Evolutionary conservation across 2,113 vertebrate genomes (phyloP).

Genomic region (Falco punctatus): DNA sequence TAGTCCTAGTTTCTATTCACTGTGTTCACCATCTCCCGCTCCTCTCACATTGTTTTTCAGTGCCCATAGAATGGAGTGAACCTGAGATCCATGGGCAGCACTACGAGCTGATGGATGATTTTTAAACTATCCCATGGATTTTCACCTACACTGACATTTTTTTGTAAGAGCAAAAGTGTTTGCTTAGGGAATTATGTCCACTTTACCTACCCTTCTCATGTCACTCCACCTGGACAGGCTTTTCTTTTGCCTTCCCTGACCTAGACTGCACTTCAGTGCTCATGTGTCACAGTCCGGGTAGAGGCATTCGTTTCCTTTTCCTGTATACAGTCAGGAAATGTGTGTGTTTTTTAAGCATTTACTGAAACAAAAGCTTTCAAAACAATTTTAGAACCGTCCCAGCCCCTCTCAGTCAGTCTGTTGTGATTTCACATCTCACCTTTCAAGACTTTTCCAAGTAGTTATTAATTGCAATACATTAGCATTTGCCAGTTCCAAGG

Average conservation of each 20-base stretch:
- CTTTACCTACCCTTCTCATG: background rate
- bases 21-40: background rate
- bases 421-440: background rate
- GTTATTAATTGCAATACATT: background rate
- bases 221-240: background rate
- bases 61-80: background rate
- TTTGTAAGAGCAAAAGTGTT: background rate
- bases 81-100: background rate
- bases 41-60: background rate
- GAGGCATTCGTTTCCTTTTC: background rate
- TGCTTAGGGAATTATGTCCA: background rate
- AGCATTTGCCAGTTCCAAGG: constrained; percentile 21
- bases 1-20: background rate
- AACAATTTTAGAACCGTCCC: background rate
- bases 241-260: background rate
- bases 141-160: background rate
- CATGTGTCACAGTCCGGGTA: background rate
- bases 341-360: background rate
- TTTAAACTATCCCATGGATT: background rate
- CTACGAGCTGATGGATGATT: background rate
- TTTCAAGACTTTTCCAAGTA: background rate
- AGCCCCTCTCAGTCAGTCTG: background rate
- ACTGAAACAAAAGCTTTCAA: background rate
- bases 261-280: background rate
- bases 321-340: background rate